Percentiles rank a stretch among this genome's conserved stretches.
These are phyloP conservation scores for Poeciliopsis turrubarensis DNA, from an alignment of 2,113 vertebrate species.

Conservation along the genomic window DNA sequence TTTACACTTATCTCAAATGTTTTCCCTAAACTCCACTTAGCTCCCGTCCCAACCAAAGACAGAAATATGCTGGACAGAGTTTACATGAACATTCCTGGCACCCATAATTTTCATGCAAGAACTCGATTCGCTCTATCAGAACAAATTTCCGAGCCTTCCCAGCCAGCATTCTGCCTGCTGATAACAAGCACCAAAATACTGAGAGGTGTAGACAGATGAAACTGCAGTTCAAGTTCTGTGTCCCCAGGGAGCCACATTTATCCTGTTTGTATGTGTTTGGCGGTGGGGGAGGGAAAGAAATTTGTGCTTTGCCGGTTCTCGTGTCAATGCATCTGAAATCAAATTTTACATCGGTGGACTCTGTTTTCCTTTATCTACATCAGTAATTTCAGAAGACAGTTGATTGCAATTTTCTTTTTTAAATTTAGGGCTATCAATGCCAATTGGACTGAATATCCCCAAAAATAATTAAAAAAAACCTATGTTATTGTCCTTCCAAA, in stretches of 20 bases:
- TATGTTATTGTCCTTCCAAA: no score
- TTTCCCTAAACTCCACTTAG: background rate
- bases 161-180: background rate
- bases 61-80: background rate
- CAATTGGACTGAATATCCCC: background rate
- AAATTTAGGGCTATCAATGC: background rate
- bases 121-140: constrained; percentile 8
- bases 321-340: background rate
- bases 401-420: background rate
- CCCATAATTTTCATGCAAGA: background rate
- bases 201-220: background rate
- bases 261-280: background rate
- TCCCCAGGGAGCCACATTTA: background rate
- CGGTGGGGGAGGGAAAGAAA: background rate
- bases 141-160: background rate
- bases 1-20: background rate
- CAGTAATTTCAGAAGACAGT: background rate
- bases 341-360: no score
- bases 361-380: background rate
- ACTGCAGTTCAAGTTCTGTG: background rate
- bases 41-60: background rate
- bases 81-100: constrained; percentile 11
- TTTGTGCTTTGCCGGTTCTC: background rate
- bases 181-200: background rate
- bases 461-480: background rate